Evolutionary conservation across 2,797 vertebrate genomes (phyloP).

Genomic region (Otolemur crassicaudatus): DNA sequence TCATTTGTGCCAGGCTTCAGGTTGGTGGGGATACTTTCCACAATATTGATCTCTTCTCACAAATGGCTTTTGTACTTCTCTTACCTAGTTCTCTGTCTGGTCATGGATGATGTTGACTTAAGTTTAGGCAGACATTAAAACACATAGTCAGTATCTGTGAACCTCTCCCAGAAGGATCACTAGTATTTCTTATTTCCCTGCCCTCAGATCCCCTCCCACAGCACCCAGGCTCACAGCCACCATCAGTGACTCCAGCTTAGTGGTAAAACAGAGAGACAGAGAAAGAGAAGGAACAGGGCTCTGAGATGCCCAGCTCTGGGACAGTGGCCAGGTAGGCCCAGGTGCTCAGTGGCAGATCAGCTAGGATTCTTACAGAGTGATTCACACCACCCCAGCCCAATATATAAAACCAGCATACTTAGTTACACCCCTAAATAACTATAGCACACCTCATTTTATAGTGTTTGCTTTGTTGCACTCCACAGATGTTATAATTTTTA

Average conservation of each 20-base stretch:
- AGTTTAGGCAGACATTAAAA: not conserved
- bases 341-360: not conserved
- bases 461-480: no score
- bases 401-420: not conserved
- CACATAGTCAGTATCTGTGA: not conserved
- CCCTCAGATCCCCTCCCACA: not conserved
- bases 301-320: not conserved
- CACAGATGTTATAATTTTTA: no score
- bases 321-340: not conserved
- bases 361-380: not conserved
- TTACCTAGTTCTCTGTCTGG: not conserved
- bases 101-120: not conserved
- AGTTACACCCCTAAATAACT: not conserved
- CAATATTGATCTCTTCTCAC: not conserved
- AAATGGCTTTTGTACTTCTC: not conserved
- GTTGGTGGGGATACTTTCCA: not conserved
- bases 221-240: not conserved
- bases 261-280: not conserved
- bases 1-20: not conserved
- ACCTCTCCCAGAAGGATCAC: not conserved
- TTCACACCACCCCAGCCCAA: not conserved
- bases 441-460: no score
- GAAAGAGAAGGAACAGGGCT: not conserved
- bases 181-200: not conserved
- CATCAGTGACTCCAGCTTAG: not conserved